phyloP scores from a whole-genome alignment of 1,140 invertebrate species.

The Bombus turneri region DNA sequence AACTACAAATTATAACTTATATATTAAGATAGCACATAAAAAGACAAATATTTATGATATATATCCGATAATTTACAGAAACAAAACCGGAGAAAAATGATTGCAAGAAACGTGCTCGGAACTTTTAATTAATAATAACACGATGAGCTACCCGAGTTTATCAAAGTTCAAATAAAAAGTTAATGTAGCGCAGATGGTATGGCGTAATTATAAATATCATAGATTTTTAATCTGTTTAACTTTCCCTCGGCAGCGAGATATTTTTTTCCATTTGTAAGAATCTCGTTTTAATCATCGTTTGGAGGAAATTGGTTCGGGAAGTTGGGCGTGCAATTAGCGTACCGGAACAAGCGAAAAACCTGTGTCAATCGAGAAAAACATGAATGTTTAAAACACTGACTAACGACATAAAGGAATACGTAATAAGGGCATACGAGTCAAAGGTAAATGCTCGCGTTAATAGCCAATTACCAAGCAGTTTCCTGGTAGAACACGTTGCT shows the following conservation, averaged over 20 bases:
- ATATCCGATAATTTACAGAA: neutral
- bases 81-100: neutral
- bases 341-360: neutral
- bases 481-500: constrained; percentile 7
- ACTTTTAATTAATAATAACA: neutral
- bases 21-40: neutral
- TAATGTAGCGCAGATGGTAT: neutral
- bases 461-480: constrained; percentile 41
- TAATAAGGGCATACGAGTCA: constrained; percentile 32
- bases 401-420: constrained; percentile 32
- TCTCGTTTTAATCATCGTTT: neutral
- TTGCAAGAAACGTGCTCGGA: neutral
- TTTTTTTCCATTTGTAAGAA: neutral
- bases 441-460: constrained; percentile 41
- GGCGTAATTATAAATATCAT: constrained; percentile 7
- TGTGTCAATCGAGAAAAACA: constrained; percentile 12
- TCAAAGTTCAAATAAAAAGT: neutral
- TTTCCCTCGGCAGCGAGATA: neutral
- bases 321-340: constrained; percentile 12
- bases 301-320: neutral
- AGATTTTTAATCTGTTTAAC: neutral
- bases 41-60: neutral
- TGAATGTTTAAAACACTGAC: neutral
- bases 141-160: neutral
- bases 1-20: neutral